Base-by-base conservation (phyloP, 2,888 invertebrate species). In the Rhodophaea formosa region DNA sequence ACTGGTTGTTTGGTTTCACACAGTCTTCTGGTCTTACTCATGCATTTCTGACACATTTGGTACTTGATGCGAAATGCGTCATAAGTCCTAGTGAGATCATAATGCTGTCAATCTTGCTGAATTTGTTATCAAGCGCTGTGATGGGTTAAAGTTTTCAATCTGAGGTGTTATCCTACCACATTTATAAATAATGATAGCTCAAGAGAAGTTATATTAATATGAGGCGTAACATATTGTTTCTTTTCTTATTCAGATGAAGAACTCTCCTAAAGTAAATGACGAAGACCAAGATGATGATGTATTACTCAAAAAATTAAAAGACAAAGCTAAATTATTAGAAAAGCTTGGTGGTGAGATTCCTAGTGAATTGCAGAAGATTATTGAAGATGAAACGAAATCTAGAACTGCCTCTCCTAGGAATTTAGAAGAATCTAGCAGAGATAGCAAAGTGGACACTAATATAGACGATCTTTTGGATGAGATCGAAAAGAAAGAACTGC, bases 131-230 rank as follows among this genome's bases (percentile, higher is more conserved):
- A 59, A 66, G 83, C 80, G 66, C 56, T 75, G 64, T 86, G 88
- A 91, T 86, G 89, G 80, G 84, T 77, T 51, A 84, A 92, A 89
- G 91, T 89, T 86, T 88, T 88, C 84, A 92, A 93, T 84, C 88
- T 93, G 85, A 90, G 76, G 68, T 75, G 64, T 58, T 42, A 39
- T 51, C 32, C 6, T 12, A 35, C 15, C n/a, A 15, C n/a, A 3
- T 8, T 8, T 8, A 12, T 3, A 17, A 46, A 46, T 10, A 10
- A 46, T 45, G 8, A 3, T 23, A 23, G 23, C 3, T 23, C 5
- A 23, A 23, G 23, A 23, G 23, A 23, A 23, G 3, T 3, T 14
- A 1, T 39, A 44, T 15, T 15, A 16, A 1, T 45, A 3, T 45
- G 6, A 44, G 10, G 1, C 5, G 7, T 45, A 17, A 16, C 30